Evolutionary conservation across 1,140 invertebrate species (phyloP), one percentile per base, ranked within the genome.

Genomic region (Pararge aegeria): DNA sequence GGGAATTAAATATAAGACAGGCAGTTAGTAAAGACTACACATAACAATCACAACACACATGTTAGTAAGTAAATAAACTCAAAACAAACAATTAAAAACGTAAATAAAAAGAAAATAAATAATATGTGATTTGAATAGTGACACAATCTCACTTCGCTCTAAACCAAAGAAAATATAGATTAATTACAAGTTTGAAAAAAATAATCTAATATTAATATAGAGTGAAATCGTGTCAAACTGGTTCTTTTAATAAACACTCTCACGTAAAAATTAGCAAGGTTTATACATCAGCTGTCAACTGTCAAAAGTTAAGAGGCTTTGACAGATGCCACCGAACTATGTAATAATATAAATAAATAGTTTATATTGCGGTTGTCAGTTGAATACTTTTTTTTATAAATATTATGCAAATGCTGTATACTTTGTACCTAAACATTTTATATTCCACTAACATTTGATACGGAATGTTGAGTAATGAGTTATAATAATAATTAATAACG

Each of bases 21-120:
- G 78, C 79, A 77, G 80, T 85, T 85, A 85, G 83, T 87, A 77
- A 64, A 68, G 69, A 64, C 67, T 72, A 80, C 75, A 80, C 69
- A 80, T 72, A 69, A 80, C 75, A 78, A 78, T 68, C 70, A 66
- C 64, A 70, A 75, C 10, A 78, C 58, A 74, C 63, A 37, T 73
- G 80, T 85, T 88, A 85, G 82, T 81, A 59, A 62, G 58, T 66
- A 67, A 70, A 62, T 68, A 61, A 67, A 76, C 55, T 72, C 24
- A 77, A 76, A 62, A 66, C 51, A 78, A 65, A 76, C 61, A 56
- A 50, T 75, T 71, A 52, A 40, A 57, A 67, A 66, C 54, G 55
- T 37, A 59, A 55, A 58, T 42, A 59, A 57, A 51, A 61, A 56
- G 27, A 62, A 61, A 24, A 46, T 55, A 67, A 66, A 64, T 61